phyloP scores from a whole-genome alignment of 2,113 vertebrate genomes.

The Otus sunia region DNA sequence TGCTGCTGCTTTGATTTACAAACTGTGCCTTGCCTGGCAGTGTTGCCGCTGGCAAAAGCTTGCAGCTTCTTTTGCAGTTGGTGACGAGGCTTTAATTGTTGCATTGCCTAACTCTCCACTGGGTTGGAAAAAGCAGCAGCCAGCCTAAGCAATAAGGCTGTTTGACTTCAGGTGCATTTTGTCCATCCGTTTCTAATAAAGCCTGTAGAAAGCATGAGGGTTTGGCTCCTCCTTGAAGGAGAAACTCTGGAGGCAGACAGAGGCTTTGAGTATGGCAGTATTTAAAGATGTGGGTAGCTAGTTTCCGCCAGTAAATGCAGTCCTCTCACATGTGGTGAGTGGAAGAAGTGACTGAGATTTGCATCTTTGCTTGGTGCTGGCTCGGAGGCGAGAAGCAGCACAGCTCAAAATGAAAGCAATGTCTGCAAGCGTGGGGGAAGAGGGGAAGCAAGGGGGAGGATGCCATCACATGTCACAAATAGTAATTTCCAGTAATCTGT shows the following conservation, averaged over 20 bases:
- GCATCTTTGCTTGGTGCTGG: background rate
- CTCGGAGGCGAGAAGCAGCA: background rate
- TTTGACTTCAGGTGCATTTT: background rate
- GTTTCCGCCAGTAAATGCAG: background rate
- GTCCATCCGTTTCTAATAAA: background rate
- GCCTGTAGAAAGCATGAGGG: background rate
- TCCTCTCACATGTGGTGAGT: background rate
- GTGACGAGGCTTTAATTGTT: background rate
- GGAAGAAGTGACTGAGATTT: slow-evolving; percentile 20
- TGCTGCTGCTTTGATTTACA: background rate
- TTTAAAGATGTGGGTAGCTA: background rate
- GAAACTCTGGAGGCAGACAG: background rate
- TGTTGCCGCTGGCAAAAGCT: background rate
- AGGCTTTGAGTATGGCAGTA: background rate
- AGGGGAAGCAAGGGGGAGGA: background rate
- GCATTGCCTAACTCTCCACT: background rate
- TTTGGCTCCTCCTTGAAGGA: background rate
- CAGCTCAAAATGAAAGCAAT: background rate
- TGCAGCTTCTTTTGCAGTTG: background rate
- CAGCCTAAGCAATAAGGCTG: background rate
- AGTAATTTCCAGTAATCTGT: background rate
- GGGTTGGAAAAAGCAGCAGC: background rate
- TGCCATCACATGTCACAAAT: background rate
- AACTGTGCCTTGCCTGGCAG: background rate
- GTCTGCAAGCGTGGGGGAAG: background rate